Percentiles rank a stretch among this genome's conserved stretches.
phyloP scores from a whole-genome alignment of 2,797 vertebrate genomes.

The Myotis vivesi region DNA sequence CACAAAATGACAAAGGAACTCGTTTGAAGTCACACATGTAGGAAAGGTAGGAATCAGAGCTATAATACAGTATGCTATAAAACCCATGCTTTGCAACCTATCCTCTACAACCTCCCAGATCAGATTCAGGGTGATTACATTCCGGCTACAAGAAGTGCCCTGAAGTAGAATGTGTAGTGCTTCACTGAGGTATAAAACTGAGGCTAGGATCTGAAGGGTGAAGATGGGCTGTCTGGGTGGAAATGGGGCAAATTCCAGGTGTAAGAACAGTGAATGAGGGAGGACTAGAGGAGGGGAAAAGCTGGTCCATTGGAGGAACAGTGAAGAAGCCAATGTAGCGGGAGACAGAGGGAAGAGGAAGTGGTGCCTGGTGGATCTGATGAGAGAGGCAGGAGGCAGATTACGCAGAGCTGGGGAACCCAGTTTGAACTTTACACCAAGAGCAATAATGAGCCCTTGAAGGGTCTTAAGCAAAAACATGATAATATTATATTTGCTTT shows the following conservation, averaged over 20 bases:
- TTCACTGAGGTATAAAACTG: not conserved
- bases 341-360: not conserved
- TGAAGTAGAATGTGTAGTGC: rapidly evolving
- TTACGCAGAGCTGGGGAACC: not conserved
- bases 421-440: not conserved
- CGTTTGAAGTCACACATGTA: not conserved
- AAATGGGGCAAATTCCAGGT: not conserved
- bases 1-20: not conserved
- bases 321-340: not conserved
- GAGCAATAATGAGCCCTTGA: not conserved
- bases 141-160: not conserved
- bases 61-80: not conserved
- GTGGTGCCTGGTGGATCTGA: not conserved
- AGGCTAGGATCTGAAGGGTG: not conserved
- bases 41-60: no score
- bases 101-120: not conserved
- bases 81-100: not conserved
- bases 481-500: not conserved
- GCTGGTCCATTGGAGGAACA: not conserved
- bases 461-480: not conserved
- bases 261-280: not conserved
- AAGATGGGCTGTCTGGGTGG: not conserved
- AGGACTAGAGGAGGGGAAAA: not conserved
- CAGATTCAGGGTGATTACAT: not conserved
- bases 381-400: not conserved